Evolutionary conservation across 2,888 invertebrate species (phyloP).

Genomic region (Erebia aethiops): DNA sequence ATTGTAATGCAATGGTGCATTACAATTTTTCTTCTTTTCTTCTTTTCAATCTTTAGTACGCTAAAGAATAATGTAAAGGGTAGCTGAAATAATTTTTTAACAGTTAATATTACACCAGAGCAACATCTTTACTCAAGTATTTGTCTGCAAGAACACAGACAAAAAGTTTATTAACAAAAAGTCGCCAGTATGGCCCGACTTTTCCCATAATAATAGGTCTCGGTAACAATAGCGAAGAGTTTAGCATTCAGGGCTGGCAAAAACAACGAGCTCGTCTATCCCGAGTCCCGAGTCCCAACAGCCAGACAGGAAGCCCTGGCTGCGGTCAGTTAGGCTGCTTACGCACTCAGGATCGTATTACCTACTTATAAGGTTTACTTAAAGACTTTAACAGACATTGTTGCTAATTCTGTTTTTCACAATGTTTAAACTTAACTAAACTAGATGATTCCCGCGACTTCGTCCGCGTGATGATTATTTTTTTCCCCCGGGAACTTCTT

Average conservation of each 20-base stretch:
- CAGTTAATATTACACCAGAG: too few species aligned
- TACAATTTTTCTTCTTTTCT: too few species aligned
- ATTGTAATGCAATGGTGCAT: too few species aligned
- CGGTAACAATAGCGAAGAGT: slow-evolving; percentile 4
- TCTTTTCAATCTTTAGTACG: too few species aligned
- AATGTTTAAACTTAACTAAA: too few species aligned
- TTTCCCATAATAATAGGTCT: slow-evolving; percentile 10
- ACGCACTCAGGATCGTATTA: neutral
- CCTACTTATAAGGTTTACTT: neutral
- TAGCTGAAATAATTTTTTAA: too few species aligned
- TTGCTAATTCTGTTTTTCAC: too few species aligned
- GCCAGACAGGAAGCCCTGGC: slow-evolving; percentile 12
- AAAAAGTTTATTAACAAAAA: neutral
- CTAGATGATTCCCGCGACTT: too few species aligned
- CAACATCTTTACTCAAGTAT: neutral
- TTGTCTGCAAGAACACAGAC: neutral
- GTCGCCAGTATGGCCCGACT: neutral
- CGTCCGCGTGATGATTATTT: too few species aligned
- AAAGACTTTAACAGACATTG: too few species aligned
- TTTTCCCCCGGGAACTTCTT: too few species aligned
- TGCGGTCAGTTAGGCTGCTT: slow-evolving; percentile 5
- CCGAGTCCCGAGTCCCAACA: neutral
- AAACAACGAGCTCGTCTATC: neutral
- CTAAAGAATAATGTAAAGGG: too few species aligned
- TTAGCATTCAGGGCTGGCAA: neutral